Evolutionary conservation across 2,888 invertebrate genomes (phyloP).

Genomic region (Tineola bisselliella): DNA sequence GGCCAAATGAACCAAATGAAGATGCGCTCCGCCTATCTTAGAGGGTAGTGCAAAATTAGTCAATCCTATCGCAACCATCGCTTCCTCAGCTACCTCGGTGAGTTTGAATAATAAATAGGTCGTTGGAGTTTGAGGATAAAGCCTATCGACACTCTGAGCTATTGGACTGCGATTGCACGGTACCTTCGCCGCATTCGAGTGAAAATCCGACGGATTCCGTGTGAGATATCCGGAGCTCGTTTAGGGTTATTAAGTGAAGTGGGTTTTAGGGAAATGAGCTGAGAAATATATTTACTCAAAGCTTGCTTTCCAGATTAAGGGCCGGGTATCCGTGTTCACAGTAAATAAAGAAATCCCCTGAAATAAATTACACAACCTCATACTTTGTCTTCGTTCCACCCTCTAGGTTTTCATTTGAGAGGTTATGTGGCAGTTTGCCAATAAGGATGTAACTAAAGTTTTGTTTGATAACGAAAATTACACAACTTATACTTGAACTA

Average conservation of each 20-base stretch:
- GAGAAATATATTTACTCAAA: slow-evolving; percentile 43
- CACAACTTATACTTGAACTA: neutral
- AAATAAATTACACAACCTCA: slow-evolving; percentile 49
- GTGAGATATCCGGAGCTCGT: slow-evolving; percentile 57
- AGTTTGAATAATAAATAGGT: slow-evolving; percentile 63
- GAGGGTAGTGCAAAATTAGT: slow-evolving; percentile 57
- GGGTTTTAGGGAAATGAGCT: slow-evolving; percentile 61
- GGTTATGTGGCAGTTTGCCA: slow-evolving; percentile 44
- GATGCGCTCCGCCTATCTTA: slow-evolving; percentile 37
- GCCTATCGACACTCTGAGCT: slow-evolving; percentile 41
- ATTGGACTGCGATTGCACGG: slow-evolving; percentile 38
- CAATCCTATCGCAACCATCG: slow-evolving; percentile 55
- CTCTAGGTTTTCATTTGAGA: slow-evolving; percentile 31
- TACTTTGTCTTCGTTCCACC: slow-evolving; percentile 39
- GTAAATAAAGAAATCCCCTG: slow-evolving; percentile 46
- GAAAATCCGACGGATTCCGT: slow-evolving; percentile 58
- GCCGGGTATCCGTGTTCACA: slow-evolving; percentile 44
- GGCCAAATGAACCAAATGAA: slow-evolving; percentile 59
- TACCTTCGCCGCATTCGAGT: slow-evolving; percentile 26
- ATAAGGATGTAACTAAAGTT: slow-evolving; percentile 38
- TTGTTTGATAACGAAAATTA: neutral
- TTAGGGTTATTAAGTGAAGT: slow-evolving; percentile 63
- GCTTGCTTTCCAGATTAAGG: slow-evolving; percentile 24
- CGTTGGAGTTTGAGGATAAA: slow-evolving; percentile 40
- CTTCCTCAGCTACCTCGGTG: slow-evolving; percentile 35